phyloP scores from a whole-genome alignment of 2,888 invertebrate genomes.

The Malacosoma neustria region DNA sequence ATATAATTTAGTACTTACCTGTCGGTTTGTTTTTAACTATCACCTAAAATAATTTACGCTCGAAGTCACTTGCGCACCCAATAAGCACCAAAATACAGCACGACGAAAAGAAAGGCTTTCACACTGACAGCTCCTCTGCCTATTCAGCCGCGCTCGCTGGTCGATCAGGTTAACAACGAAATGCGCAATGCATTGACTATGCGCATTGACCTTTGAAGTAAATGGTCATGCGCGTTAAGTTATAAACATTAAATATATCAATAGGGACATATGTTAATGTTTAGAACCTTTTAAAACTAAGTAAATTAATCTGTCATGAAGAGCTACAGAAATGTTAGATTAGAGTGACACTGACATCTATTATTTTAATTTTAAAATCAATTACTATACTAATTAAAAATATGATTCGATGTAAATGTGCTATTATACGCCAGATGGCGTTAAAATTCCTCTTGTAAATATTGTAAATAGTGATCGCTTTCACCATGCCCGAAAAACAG shows the following conservation, averaged over 20 bases:
- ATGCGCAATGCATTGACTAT: slow-evolving; percentile 74
- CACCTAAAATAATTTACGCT: slow-evolving; percentile 43
- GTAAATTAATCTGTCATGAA: too few species aligned
- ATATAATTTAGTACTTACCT: too few species aligned
- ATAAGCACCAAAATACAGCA: slow-evolving; percentile 65
- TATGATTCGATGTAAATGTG: neutral
- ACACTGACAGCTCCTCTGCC: slow-evolving; percentile 37
- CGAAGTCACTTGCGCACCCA: slow-evolving; percentile 57
- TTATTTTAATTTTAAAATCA: too few species aligned
- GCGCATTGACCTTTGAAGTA: slow-evolving; percentile 57
- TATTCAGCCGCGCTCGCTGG: slow-evolving; percentile 28
- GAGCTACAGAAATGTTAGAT: too few species aligned
- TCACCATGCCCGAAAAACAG: too few species aligned
- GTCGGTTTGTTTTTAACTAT: slow-evolving; percentile 39
- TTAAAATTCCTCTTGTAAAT: too few species aligned
- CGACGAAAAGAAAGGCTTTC: slow-evolving; percentile 46
- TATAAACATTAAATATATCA: neutral
- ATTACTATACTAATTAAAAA: neutral
- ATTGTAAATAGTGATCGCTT: too few species aligned
- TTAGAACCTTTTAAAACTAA: neutral
- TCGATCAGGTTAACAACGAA: slow-evolving; percentile 59
- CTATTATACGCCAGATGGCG: slow-evolving; percentile 21
- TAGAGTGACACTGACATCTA: too few species aligned
- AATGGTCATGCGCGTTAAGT: slow-evolving; percentile 56
- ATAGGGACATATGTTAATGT: neutral